Percentiles rank a stretch among this genome's conserved stretches.
These are phyloP conservation scores for Drosophila equinoxialis DNA, from an alignment of 1,140 invertebrate species.

Conservation along the genomic window DNA sequence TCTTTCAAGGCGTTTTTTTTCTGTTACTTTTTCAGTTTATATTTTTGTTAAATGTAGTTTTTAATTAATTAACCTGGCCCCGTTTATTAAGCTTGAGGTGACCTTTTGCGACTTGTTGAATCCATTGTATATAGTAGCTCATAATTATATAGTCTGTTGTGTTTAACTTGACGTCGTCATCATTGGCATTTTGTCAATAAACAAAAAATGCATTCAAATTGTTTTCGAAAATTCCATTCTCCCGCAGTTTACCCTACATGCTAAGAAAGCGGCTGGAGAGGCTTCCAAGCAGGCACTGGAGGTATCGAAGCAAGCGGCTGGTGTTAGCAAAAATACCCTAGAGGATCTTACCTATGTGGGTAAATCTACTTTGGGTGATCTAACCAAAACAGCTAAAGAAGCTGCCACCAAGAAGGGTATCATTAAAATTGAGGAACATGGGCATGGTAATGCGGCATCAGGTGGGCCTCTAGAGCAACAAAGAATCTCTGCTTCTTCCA, in stretches of 20 bases:
- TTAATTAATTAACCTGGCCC: too few species aligned
- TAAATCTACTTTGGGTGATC: slow-evolving; percentile 92
- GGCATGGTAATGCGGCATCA: not conserved
- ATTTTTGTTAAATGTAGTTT: too few species aligned
- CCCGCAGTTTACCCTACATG: slow-evolving; percentile 90
- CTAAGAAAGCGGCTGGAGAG: slow-evolving; percentile 94
- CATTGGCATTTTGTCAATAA: not conserved
- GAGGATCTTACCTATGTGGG: slow-evolving; percentile 94
- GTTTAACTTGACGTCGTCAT: not conserved
- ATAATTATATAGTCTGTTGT: not conserved
- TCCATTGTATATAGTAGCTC: slow-evolving; percentile 1
- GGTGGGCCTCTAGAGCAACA: not conserved
- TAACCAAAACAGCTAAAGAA: slow-evolving; percentile 96
- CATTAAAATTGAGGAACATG: slow-evolving; percentile 85
- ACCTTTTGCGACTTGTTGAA: not conserved
- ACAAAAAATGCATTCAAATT: too few species aligned
- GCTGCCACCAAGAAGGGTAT: slow-evolving; percentile 93
- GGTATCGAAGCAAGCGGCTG: slow-evolving; percentile 93
- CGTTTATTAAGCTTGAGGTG: too few species aligned
- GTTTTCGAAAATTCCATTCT: not conserved
- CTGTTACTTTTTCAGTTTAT: too few species aligned
- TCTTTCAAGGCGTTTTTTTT: too few species aligned
- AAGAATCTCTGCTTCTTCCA: slow-evolving; percentile 12
- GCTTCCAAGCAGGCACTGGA: slow-evolving; percentile 93
- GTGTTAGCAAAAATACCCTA: slow-evolving; percentile 93